Conservation (phyloP, 2,797 vertebrate genomes). For the Siniperca obscura region DNA sequence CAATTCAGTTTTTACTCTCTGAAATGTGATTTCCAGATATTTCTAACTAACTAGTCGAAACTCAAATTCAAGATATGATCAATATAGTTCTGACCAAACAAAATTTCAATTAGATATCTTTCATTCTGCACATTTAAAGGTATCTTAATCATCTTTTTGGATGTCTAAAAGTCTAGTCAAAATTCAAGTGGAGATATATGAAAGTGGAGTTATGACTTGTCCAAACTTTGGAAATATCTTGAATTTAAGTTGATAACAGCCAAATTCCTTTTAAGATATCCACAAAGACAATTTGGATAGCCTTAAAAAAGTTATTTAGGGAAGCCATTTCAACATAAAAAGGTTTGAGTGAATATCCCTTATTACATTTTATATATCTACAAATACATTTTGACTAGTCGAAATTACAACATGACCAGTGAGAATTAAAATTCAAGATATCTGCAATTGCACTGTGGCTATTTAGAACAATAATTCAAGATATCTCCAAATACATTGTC, state of each 20-base stretch:
- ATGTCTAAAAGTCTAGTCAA: no score
- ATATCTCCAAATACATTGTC: no score
- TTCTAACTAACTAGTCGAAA: no score
- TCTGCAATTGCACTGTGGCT: not conserved
- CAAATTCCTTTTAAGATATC: not conserved
- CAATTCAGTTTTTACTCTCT: not conserved
- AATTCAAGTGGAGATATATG: no score
- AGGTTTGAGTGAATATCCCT: not conserved
- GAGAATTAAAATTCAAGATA: not conserved
- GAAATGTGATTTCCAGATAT: no score
- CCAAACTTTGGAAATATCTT: not conserved
- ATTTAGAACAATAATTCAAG: not conserved
- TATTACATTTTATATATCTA: not conserved
- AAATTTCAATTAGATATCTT: not conserved
- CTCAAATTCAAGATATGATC: not conserved
- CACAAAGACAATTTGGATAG: not conserved
- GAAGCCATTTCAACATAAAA: not conserved
- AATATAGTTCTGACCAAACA: not conserved
- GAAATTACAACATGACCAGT: not conserved
- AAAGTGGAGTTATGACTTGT: no score
- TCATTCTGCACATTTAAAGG: not conserved
- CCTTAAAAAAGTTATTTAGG: not conserved
- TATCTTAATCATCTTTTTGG: not conserved
- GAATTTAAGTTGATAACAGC: no score
- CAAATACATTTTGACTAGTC: not conserved